Evolutionary conservation across 2,888 invertebrate genomes (phyloP).

Genomic region (Leptinotarsa haldemani): DNA sequence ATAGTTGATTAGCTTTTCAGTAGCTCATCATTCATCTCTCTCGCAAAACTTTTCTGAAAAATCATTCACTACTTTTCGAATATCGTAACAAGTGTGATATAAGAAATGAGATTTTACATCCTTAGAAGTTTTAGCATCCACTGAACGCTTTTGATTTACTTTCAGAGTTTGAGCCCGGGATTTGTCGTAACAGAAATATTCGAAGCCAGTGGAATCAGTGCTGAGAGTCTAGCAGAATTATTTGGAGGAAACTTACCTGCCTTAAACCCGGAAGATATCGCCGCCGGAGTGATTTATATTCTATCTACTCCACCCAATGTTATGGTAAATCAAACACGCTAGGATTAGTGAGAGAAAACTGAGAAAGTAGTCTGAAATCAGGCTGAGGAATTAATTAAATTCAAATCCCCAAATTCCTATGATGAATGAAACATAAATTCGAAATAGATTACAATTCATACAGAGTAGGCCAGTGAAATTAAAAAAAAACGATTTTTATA

Average conservation of each 20-base stretch:
- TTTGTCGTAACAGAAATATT: constrained; percentile 29
- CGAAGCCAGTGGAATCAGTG: not conserved
- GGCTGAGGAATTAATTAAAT: no score
- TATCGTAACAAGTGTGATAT: not conserved
- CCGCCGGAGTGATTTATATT: constrained; percentile 26
- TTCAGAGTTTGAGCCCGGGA: constrained; percentile 35
- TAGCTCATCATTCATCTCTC: no score
- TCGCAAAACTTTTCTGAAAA: no score
- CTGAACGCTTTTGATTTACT: not conserved
- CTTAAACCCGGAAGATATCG: constrained; percentile 23
- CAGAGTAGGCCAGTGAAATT: no score
- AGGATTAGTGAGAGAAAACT: no score
- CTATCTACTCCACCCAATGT: constrained; percentile 36
- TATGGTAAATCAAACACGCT: constrained; percentile 21
- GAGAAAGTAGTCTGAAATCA: no score
- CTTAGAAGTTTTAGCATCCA: not conserved
- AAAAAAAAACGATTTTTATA: no score
- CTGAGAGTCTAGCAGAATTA: not conserved
- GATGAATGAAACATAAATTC: no score
- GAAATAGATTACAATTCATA: no score
- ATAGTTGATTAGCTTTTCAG: no score
- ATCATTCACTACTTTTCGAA: not conserved
- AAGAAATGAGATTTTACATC: not conserved
- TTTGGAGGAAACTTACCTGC: constrained; percentile 10
- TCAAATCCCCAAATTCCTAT: no score